Conservation (phyloP, 92 coral and sea anemone species). For the Desmophyllum pertusum region DNA sequence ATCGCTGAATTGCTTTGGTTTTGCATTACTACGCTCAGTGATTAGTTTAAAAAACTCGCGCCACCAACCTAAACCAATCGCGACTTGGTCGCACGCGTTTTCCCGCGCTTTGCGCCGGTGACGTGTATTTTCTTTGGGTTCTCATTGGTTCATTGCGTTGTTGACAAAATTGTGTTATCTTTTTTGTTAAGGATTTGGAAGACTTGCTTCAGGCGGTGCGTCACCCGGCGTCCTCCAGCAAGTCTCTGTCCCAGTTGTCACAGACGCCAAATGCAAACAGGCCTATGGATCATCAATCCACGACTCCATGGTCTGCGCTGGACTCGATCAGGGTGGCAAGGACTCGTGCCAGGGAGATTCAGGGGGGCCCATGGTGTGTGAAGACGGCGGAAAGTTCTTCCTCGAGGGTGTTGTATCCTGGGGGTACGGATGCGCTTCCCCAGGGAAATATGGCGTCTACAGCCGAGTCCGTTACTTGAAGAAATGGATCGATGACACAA, state of each 20-base stretch:
- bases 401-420: slow-evolving; percentile 75
- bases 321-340: slow-evolving; percentile 62
- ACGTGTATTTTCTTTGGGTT: neutral
- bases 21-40: no score
- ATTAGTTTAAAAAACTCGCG: no score
- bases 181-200: slow-evolving; percentile 65
- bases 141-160: no score
- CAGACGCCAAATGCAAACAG: slow-evolving; percentile 46
- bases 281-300: slow-evolving; percentile 60
- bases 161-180: neutral
- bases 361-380: slow-evolving; percentile 84
- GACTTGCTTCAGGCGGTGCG: slow-evolving; percentile 58
- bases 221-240: slow-evolving; percentile 57
- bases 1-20: no score
- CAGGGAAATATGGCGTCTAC: slow-evolving; percentile 71
- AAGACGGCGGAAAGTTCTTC: slow-evolving; percentile 56
- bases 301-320: slow-evolving; percentile 84
- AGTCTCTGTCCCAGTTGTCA: slow-evolving; percentile 71
- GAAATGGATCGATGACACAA: slow-evolving; percentile 44
- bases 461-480: slow-evolving; percentile 54
- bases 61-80: no score
- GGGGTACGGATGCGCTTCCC: slow-evolving; percentile 71
- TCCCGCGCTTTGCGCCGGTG: neutral
- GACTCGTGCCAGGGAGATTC: slow-evolving; percentile 81
- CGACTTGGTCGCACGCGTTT: no score